Evolutionary conservation across 2,888 invertebrate species (phyloP).

Genomic region (Slavum lentiscoides): DNA sequence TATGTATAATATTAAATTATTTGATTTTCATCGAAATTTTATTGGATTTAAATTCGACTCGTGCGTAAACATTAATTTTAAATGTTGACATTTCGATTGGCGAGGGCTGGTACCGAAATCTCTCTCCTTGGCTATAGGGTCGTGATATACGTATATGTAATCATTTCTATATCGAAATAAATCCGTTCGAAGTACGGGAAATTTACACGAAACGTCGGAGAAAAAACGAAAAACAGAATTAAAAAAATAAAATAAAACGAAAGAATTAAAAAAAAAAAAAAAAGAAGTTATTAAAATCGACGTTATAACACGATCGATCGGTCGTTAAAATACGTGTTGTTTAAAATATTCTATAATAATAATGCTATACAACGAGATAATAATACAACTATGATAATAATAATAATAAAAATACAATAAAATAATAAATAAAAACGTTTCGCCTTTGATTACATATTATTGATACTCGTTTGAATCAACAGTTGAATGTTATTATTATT

Average conservation of each 20-base stretch:
- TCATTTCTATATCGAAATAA: background rate
- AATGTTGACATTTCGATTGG: too few relatives aligned
- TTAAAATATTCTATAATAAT: background rate
- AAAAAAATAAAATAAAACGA: background rate
- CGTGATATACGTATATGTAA: too few relatives aligned
- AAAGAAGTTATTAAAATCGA: background rate
- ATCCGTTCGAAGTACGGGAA: background rate
- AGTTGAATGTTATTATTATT: constrained; percentile 1
- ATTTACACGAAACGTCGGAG: too few relatives aligned
- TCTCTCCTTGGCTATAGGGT: too few relatives aligned
- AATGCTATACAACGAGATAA: background rate
- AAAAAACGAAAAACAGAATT: too few relatives aligned
- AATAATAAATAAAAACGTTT: constrained; percentile 30
- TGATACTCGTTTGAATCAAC: background rate
- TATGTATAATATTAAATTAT: too few relatives aligned
- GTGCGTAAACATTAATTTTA: too few relatives aligned
- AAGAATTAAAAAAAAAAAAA: background rate
- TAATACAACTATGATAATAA: background rate
- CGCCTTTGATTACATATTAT: constrained; percentile 1
- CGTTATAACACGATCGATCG: background rate
- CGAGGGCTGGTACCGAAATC: too few relatives aligned
- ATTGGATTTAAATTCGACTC: too few relatives aligned
- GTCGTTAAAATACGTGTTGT: background rate
- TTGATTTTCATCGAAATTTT: too few relatives aligned
- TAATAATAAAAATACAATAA: background rate